Evolutionary conservation across 53 echinoderm and acorn worm genomes (phyloP), one percentile per base, ranked within the genome.

Genomic region (Stichopus horrens): DNA sequence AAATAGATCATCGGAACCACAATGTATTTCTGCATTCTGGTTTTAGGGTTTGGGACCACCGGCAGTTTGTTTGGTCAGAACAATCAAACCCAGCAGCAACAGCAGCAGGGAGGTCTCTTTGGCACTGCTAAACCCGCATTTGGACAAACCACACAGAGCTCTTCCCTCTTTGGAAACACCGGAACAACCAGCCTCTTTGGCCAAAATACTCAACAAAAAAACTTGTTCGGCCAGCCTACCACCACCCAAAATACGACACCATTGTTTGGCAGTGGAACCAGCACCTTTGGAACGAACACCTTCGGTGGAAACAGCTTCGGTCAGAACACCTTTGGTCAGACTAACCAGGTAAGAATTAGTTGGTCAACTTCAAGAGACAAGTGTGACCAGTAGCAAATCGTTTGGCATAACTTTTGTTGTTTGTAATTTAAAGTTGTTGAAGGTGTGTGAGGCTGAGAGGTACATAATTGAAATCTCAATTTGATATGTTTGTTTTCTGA

Each of bases 161-260:
- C 90, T 5, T 86, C 73, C 7, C 90, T 93, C 10, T 96, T 96
- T 60, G 93, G 94, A 4, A 83, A 86, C 66, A 89, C 92, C 19
- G 74, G 88, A 11, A 91, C 94, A 63, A 76, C 93, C 7, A 83
- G 87, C 8, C 83, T 90, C 22, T 93, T 93, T 58, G 93, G 93
- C 55, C 90, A 89, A 57, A 89, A 74, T 65, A 52, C 76, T 37
- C 74, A 53, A 57, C 92, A 87, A 57, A 90, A 94, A 90, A 88
- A 91, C 53, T 60, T 96, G 21, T 96, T 96, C 90, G 93, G 96
- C 7, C 94, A 94, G 89, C 83, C 94, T 4, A 58, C 88, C 13
- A 93, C 94, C 21, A 89, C 94, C 51, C 89, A 88, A 73, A 86
- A 89, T 0, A 89, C 91, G 13, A 89, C 90, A 5, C 83, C 94